Conservation (phyloP, 2,888 invertebrate genomes). For the Nebria brevicollis region DNA sequence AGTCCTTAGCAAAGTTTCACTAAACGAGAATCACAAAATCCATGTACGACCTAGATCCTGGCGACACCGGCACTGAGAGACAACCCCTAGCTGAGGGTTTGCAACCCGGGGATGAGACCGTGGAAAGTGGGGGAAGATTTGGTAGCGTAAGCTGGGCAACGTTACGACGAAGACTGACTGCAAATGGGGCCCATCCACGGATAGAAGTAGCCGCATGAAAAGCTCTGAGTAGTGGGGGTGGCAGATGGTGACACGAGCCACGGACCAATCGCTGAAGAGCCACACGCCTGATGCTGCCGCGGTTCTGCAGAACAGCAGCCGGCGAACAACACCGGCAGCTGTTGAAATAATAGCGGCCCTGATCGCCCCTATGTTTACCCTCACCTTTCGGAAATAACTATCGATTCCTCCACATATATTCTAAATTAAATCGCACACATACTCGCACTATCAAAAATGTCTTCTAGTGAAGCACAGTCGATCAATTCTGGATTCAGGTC, state of each 20-base stretch:
- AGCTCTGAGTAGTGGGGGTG: slow-evolving; percentile 53
- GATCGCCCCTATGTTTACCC: slow-evolving; percentile 53
- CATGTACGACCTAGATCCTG: slow-evolving; percentile 3
- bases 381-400: slow-evolving; percentile 29
- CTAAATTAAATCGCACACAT: not conserved
- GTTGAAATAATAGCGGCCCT: slow-evolving; percentile 57
- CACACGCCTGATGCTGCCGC: slow-evolving; percentile 68
- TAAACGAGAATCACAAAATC: slow-evolving; percentile 41
- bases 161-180: slow-evolving; percentile 51
- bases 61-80: slow-evolving; percentile 20
- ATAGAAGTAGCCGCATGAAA: slow-evolving; percentile 36
- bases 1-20: slow-evolving; percentile 14
- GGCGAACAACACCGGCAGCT: slow-evolving; percentile 59
- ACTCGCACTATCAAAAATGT: slow-evolving; percentile 12
- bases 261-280: slow-evolving; percentile 68
- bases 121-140: slow-evolving; percentile 35
- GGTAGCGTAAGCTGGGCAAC: slow-evolving; percentile 32
- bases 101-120: slow-evolving; percentile 14
- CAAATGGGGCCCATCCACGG: slow-evolving; percentile 43
- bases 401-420: slow-evolving; percentile 12
- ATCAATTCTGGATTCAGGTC: slow-evolving; percentile 10
- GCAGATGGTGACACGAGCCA: slow-evolving; percentile 66
- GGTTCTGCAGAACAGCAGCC: slow-evolving; percentile 66
- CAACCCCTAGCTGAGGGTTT: slow-evolving; percentile 12
- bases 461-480: not conserved